A percentile compares a stretch with the other conserved stretches of the same genome.
Conservation (phyloP, 2,888 invertebrate genomes). For the Tipula confusa region DNA sequence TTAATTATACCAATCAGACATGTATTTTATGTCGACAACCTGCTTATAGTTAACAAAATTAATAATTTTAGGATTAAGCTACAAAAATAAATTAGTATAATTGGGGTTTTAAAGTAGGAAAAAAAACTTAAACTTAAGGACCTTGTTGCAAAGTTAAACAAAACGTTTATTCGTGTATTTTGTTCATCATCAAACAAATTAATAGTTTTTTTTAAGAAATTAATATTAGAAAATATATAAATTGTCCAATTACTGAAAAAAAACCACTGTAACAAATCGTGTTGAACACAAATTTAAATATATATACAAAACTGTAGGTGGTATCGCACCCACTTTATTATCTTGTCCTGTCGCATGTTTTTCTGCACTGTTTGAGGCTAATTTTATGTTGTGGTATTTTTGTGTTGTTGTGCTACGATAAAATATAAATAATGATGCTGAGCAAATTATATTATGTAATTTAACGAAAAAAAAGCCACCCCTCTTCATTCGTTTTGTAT, state of each 20-base stretch:
- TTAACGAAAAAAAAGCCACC: not conserved
- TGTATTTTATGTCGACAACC: not conserved
- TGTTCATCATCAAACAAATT: not conserved
- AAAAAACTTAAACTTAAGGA: not conserved
- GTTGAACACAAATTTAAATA: constrained; percentile 27
- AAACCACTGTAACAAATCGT: not conserved
- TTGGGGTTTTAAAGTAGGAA: not conserved
- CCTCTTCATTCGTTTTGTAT: not conserved
- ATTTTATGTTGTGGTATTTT: not conserved
- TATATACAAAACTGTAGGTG: constrained; percentile 26
- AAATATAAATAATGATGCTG: not conserved
- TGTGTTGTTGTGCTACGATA: not conserved
- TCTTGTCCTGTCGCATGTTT: constrained; percentile 28
- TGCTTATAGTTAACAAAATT: not conserved
- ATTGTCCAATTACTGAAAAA: constrained; percentile 28
- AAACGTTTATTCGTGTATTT: not conserved
- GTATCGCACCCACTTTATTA: constrained; percentile 29
- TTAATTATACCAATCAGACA: not conserved
- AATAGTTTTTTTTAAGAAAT: not conserved
- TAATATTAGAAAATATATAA: not conserved
- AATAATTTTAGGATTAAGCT: not conserved
- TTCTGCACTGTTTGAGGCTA: constrained; percentile 27
- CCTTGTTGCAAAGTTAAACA: not conserved
- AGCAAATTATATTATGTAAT: constrained; percentile 20
- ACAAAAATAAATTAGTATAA: not conserved